Conservation (phyloP, 35 echinoderm and acorn worm species). For the Heliocidaris erythrogramma region DNA sequence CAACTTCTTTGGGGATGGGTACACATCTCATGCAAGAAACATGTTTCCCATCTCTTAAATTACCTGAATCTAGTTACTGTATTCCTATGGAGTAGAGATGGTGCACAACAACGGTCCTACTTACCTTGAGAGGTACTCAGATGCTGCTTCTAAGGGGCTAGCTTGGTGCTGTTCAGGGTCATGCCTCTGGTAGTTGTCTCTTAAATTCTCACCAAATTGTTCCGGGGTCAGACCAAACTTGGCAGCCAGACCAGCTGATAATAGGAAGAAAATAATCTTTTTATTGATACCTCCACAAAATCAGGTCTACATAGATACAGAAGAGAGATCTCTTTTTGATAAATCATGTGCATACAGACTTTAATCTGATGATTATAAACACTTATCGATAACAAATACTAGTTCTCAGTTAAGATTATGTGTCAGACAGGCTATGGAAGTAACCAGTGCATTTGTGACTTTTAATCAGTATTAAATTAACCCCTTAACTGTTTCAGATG, state of each 20-base stretch:
- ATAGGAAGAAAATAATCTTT: background rate
- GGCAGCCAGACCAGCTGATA: conserved; percentile 84
- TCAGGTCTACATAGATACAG: background rate
- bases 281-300: background rate
- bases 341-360: background rate
- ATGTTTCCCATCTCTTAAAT: no score
- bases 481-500: no score
- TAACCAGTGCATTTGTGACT: no score
- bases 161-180: conserved; percentile 82
- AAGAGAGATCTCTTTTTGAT: background rate
- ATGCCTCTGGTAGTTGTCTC: conserved; percentile 92
- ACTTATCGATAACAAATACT: background rate
- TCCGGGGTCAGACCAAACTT: conserved; percentile 96
- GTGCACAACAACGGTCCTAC: background rate
- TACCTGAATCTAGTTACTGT: no score
- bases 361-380: background rate
- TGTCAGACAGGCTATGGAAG: no score
- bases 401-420: no score
- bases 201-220: conserved; percentile 92
- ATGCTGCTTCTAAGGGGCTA: conserved; percentile 57
- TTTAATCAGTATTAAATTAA: no score
- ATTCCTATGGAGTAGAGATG: background rate
- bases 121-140: conserved; percentile 71
- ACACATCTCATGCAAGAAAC: no score
- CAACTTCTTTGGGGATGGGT: no score